Percentiles rank a stretch among this genome's conserved stretches.
These are phyloP conservation scores for Setophaga petechia DNA, from an alignment of 2,113 vertebrate genomes.

Conservation along the genomic window DNA sequence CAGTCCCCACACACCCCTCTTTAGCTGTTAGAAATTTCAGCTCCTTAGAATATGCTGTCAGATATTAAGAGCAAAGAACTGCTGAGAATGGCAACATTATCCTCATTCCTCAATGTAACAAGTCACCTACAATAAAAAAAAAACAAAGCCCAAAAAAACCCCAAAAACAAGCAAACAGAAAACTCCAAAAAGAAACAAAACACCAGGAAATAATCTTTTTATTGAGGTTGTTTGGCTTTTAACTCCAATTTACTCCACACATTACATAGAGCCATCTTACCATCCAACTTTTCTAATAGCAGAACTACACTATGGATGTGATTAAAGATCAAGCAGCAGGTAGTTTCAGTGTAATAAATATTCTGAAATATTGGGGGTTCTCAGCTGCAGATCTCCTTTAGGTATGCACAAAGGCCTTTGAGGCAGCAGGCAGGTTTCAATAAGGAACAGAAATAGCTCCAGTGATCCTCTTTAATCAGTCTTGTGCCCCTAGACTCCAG, in stretches of 20 bases:
- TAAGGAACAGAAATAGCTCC: neutral
- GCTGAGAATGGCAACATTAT: neutral
- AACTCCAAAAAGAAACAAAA: too few relatives aligned
- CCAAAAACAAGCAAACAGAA: too few relatives aligned
- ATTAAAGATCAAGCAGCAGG: neutral
- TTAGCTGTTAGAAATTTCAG: neutral
- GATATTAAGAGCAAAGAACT: neutral
- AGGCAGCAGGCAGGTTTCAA: neutral
- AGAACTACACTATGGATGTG: neutral
- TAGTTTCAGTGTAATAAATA: neutral
- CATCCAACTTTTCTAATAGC: neutral
- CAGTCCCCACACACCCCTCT: fast-evolving
- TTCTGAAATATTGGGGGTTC: neutral
- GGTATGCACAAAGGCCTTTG: neutral
- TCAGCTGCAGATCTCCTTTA: neutral
- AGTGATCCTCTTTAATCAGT: neutral
- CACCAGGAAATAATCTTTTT: neutral
- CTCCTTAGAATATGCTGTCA: neutral
- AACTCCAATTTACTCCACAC: neutral
- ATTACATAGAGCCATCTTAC: fast-evolving
- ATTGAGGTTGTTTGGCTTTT: neutral
- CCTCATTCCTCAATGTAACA: neutral
- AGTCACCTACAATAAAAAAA: neutral
- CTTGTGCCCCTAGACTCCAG: neutral
- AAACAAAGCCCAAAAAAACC: neutral